A percentile compares a stretch with the other conserved stretches of the same genome.
phyloP scores from a whole-genome alignment of 2,797 vertebrate species.

The Enteromius viviparus region DNA sequence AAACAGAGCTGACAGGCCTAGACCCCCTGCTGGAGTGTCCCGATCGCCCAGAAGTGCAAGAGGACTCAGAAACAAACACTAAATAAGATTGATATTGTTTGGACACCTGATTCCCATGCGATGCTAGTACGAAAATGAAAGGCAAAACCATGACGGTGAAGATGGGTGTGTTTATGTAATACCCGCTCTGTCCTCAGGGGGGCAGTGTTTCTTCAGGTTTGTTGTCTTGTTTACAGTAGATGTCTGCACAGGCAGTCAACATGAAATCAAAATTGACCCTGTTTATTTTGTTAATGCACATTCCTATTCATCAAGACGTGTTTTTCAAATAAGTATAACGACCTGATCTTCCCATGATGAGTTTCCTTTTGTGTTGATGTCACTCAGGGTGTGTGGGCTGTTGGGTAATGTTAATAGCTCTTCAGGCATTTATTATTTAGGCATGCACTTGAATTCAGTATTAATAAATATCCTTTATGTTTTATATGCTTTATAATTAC shows the following conservation, averaged over 20 bases:
- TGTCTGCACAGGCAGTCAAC: neutral
- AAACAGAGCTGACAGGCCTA: slow-evolving; percentile 74
- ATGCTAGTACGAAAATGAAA: neutral
- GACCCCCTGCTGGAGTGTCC: slow-evolving; percentile 65
- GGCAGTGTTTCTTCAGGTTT: slow-evolving; percentile 1
- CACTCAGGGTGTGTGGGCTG: neutral
- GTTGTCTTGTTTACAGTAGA: neutral
- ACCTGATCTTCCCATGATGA: neutral
- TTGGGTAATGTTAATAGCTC: neutral
- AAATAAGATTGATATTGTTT: neutral
- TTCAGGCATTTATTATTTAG: neutral
- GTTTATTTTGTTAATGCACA: neutral
- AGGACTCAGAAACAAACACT: slow-evolving; percentile 35
- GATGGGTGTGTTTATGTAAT: neutral
- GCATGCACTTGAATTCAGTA: too few species aligned
- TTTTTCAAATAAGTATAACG: neutral
- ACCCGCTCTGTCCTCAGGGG: neutral
- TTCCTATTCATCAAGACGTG: neutral
- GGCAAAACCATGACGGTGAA: neutral
- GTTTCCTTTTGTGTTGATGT: neutral
- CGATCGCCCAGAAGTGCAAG: slow-evolving; percentile 47
- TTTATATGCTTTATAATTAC: too few species aligned
- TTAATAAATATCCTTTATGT: too few species aligned
- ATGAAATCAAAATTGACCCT: neutral
- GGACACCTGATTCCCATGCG: neutral